A percentile compares a stretch with the other conserved stretches of the same genome.
These are phyloP conservation scores for Anarhynchus alexandrinus DNA, from an alignment of 2,113 vertebrate genomes.

Conservation along the genomic window DNA sequence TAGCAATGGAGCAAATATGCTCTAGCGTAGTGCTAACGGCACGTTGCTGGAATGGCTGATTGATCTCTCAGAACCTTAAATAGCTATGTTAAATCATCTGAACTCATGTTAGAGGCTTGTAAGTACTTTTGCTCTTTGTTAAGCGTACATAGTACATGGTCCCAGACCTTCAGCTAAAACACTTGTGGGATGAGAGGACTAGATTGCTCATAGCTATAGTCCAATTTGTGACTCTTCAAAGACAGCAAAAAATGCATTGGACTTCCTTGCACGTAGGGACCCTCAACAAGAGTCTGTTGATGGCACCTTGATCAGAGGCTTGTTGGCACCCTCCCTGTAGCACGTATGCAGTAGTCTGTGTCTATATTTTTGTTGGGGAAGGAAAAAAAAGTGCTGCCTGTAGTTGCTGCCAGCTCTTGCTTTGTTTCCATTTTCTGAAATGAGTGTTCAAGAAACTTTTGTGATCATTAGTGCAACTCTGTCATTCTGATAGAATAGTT, in stretches of 20 bases:
- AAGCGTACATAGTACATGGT: not conserved
- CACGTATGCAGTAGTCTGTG: not conserved
- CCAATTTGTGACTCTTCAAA: not conserved
- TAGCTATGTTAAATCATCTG: not conserved
- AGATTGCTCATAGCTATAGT: not conserved
- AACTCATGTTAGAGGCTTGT: not conserved
- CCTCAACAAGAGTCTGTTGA: not conserved
- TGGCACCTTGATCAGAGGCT: not conserved
- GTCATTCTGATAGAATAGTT: not conserved
- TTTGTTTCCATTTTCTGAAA: not conserved
- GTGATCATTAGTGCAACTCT: not conserved
- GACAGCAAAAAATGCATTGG: not conserved
- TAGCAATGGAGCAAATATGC: not conserved
- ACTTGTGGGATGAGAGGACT: not conserved
- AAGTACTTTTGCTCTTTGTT: not conserved
- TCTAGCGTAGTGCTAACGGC: rapidly evolving
- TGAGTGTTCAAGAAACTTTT: not conserved
- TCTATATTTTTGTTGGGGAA: conserved; percentile 12
- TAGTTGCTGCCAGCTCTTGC: not conserved
- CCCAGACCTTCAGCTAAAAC: not conserved
- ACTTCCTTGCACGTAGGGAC: not conserved
- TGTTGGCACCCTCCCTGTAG: not conserved
- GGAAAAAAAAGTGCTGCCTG: not conserved
- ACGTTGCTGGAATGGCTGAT: not conserved
- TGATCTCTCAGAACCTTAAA: not conserved